phyloP scores from a whole-genome alignment of 1,140 invertebrate species.

The Trichoplusia ni region DNA sequence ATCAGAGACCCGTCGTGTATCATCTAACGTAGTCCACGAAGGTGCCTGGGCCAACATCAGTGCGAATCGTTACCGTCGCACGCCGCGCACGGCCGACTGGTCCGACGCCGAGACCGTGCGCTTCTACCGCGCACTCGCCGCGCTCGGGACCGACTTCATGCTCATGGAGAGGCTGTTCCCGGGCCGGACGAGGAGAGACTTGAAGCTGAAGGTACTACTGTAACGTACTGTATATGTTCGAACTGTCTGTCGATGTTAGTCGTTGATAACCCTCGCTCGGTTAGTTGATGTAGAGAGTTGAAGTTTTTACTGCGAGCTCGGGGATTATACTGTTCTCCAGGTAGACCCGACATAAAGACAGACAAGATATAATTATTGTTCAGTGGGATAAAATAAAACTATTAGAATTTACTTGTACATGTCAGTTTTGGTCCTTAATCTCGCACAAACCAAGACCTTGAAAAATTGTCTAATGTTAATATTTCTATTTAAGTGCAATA shows the following conservation, averaged over 20 bases:
- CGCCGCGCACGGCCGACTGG: constrained; percentile 86
- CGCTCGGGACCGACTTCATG: constrained; percentile 94
- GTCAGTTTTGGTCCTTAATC: no score
- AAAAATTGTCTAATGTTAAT: neutral
- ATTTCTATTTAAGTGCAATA: no score
- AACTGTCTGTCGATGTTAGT: no score
- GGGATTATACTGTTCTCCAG: no score
- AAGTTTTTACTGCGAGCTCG: no score
- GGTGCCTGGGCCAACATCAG: constrained; percentile 78
- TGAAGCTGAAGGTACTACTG: constrained; percentile 90
- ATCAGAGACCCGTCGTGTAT: constrained; percentile 84
- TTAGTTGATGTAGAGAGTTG: no score
- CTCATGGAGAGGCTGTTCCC: constrained; percentile 93
- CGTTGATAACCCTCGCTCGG: no score
- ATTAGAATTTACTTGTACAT: no score
- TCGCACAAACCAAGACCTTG: neutral
- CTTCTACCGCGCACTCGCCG: constrained; percentile 94
- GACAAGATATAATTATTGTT: no score
- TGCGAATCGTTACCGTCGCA: constrained; percentile 84
- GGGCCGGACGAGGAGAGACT: constrained; percentile 87
- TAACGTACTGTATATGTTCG: no score
- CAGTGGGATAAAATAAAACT: no score
- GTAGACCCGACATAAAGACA: no score
- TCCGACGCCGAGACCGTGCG: constrained; percentile 87
- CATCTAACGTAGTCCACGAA: constrained; percentile 82